Evolutionary conservation across 2,113 vertebrate species (phyloP).

Genomic region (Macrotus californicus): DNA sequence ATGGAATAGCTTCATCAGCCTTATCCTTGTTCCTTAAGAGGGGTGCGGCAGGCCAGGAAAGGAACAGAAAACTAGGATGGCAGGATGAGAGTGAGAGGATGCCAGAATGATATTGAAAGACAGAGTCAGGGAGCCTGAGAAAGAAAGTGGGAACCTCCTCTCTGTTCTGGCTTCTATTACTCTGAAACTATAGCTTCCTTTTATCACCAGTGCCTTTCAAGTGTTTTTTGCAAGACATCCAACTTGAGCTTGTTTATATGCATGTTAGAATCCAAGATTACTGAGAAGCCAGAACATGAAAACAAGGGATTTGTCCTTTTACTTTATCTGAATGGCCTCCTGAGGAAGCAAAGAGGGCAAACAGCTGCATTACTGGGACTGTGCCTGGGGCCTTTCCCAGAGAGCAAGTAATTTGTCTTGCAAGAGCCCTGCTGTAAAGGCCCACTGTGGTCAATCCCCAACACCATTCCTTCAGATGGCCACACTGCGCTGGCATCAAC

Average conservation of each 20-base stretch:
- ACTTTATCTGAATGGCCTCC: slow-evolving; percentile 3
- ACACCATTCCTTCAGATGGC: neutral
- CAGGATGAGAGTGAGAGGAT: neutral
- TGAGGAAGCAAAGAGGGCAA: neutral
- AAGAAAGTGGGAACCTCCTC: neutral
- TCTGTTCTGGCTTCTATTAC: neutral
- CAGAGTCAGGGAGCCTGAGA: neutral
- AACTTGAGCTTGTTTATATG: slow-evolving; percentile 35
- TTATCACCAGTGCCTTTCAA: slow-evolving; percentile 1
- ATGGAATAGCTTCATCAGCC: slow-evolving; percentile 37
- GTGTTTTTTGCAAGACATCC: slow-evolving; percentile 38
- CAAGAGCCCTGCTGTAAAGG: neutral
- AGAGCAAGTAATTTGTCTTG: neutral
- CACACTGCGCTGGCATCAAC: too few species aligned
- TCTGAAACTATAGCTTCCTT: neutral
- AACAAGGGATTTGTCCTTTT: slow-evolving; percentile 28
- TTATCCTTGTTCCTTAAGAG: neutral
- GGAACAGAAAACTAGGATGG: neutral
- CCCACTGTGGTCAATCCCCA: neutral
- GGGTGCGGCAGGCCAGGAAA: neutral
- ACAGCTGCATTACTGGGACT: neutral
- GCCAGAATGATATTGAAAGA: neutral
- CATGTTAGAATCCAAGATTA: slow-evolving; percentile 30
- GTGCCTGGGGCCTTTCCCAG: neutral
- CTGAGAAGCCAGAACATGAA: slow-evolving; percentile 2